Evolutionary conservation across 2,888 invertebrate species (phyloP).

Genomic region (Crematogaster levior): DNA sequence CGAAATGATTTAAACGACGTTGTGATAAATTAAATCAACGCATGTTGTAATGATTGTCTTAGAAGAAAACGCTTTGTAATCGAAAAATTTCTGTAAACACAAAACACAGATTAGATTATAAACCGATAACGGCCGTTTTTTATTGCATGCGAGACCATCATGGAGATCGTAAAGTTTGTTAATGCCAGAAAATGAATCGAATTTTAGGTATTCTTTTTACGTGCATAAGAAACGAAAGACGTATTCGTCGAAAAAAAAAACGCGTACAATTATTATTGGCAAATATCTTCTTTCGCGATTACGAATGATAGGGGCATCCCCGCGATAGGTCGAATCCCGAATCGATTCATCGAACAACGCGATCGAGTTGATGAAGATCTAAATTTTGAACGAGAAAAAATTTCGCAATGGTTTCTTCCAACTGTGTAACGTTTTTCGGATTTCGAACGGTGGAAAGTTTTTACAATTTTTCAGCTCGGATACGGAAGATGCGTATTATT

Average conservation of each 20-base stretch:
- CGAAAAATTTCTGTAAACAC: neutral
- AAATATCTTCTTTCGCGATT: neutral
- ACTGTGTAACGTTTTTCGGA: neutral
- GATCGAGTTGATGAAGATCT: neutral
- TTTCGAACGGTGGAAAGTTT: neutral
- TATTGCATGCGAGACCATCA: neutral
- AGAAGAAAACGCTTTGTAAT: neutral
- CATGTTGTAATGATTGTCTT: neutral
- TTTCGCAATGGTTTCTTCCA: neutral
- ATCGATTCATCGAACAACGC: neutral
- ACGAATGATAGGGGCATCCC: neutral
- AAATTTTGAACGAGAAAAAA: neutral
- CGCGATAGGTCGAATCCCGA: too few relatives aligned
- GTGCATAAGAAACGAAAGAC: neutral
- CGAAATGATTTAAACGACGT: neutral
- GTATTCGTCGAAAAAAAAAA: neutral
- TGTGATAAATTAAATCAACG: neutral
- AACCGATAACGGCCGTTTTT: neutral
- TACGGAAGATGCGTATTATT: neutral
- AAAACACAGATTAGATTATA: conserved; percentile 12
- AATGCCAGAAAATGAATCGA: neutral
- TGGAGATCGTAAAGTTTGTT: neutral
- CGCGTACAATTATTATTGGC: too few relatives aligned
- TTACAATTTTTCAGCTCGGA: neutral
- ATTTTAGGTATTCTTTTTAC: neutral